A percentile compares a stretch with the other conserved stretches of the same genome.
phyloP scores from a whole-genome alignment of 2,797 vertebrate genomes.

The Platalea minor region DNA sequence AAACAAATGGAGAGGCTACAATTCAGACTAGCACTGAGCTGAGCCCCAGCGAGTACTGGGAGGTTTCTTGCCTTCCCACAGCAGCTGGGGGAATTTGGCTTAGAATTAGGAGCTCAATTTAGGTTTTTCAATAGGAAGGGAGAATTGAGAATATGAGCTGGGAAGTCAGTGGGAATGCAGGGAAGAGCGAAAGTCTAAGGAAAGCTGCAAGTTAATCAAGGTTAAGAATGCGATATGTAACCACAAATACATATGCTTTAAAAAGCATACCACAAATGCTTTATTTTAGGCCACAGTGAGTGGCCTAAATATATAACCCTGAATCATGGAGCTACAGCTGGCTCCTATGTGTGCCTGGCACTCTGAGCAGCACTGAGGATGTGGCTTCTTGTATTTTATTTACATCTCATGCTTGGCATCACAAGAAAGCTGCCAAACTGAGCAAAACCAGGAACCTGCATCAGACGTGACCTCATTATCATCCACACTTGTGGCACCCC shows the following conservation, averaged over 20 bases:
- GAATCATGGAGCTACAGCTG: background rate
- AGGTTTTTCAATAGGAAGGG: background rate
- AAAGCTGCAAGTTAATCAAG: constrained; percentile 3
- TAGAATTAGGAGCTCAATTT: background rate
- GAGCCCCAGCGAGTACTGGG: background rate
- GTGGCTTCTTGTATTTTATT: background rate
- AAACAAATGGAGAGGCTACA: background rate
- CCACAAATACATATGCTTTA: background rate
- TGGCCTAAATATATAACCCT: background rate
- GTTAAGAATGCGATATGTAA: background rate
- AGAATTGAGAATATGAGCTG: background rate
- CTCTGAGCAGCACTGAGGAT: background rate
- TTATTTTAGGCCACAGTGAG: background rate
- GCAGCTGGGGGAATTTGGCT: background rate
- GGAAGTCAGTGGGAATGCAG: background rate
- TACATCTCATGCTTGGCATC: background rate
- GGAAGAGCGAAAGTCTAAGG: background rate
- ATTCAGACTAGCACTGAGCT: background rate
- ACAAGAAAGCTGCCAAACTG: background rate
- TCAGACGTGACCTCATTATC: background rate
- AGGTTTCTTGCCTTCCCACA: background rate
- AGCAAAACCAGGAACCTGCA: background rate
- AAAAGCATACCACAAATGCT: constrained; percentile 1
- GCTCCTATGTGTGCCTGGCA: background rate
- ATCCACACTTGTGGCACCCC: background rate